Conservation (phyloP, 2,797 vertebrate genomes). For the Falco rusticolus region DNA sequence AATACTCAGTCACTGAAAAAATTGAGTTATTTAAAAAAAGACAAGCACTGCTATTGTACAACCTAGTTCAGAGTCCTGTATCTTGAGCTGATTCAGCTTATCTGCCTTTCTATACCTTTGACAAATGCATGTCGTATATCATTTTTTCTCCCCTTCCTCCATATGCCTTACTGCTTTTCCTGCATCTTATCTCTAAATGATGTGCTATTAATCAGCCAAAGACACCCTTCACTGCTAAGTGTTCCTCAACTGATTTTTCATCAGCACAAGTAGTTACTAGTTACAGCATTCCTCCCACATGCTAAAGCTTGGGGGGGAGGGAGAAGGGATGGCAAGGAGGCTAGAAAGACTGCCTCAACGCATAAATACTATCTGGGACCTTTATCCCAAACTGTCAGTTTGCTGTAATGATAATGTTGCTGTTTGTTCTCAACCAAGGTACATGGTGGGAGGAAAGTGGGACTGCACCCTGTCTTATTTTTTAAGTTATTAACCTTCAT, state of each 20-base stretch:
- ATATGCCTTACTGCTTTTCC: conserved; percentile 42
- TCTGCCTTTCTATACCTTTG: conserved; percentile 62
- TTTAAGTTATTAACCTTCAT: conserved; percentile 30
- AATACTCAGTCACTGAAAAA: not conserved
- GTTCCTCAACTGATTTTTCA: conserved; percentile 70
- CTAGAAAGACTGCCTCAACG: conserved; percentile 53
- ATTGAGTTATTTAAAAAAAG: not conserved
- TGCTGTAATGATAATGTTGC: conserved; percentile 14
- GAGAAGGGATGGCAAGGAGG: not conserved
- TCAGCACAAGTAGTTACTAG: conserved; percentile 75
- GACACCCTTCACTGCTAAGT: conserved; percentile 66
- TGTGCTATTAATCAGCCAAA: conserved; percentile 74
- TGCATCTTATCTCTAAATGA: conserved; percentile 70
- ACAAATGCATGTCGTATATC: conserved; percentile 61
- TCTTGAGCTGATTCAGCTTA: conserved; percentile 61
- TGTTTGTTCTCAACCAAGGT: conserved; percentile 11
- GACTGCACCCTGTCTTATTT: not conserved
- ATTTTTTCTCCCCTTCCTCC: conserved; percentile 55
- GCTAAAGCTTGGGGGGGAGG: not conserved
- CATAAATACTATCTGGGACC: conserved; percentile 52
- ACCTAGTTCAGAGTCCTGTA: not conserved
- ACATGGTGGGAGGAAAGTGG: not conserved
- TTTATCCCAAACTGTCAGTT: conserved; percentile 49
- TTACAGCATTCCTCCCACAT: conserved; percentile 71
- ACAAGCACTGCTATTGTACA: conserved; percentile 36